Evolutionary conservation across 1,140 invertebrate species (phyloP).

Genomic region (Macrobrachium nipponense): DNA sequence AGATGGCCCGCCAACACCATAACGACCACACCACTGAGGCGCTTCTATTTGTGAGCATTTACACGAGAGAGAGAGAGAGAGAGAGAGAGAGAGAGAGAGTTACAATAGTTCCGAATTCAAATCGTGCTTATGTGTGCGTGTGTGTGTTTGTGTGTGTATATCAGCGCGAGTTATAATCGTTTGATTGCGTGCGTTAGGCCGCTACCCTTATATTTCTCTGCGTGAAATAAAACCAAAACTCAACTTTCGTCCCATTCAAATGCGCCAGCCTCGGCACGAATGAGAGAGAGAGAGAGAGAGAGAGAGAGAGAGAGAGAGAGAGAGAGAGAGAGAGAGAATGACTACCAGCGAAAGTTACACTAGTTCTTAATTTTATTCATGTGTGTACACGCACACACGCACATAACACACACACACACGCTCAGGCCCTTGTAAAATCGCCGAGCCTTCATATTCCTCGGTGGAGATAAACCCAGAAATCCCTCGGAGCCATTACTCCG

Average conservation of each 20-base stretch:
- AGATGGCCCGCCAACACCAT: too few relatives aligned
- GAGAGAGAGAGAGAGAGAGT: conserved; percentile 31
- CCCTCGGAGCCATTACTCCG: too few relatives aligned
- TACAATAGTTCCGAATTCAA: not conserved
- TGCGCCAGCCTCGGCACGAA: not conserved
- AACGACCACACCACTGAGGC: too few relatives aligned
- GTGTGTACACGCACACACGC: too few relatives aligned
- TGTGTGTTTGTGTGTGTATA: conserved; percentile 16
- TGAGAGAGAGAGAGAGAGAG: conserved; percentile 5
- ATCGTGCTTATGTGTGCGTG: not conserved
- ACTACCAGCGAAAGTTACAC: too few relatives aligned
- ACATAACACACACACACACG: too few relatives aligned
- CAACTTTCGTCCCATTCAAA: too few relatives aligned
- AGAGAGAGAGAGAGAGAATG: conserved; percentile 2
- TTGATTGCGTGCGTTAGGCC: not conserved
- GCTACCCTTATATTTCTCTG: not conserved
- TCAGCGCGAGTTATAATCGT: not conserved
- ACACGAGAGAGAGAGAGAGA: conserved; percentile 24
- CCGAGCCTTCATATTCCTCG: too few relatives aligned
- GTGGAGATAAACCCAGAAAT: too few relatives aligned
- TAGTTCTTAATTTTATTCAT: too few relatives aligned
- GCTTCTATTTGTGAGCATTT: not conserved
- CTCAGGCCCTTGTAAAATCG: too few relatives aligned
- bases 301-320: conserved; percentile 8
- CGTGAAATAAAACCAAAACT: too few relatives aligned